Conservation (phyloP, 2,113 vertebrate species). For the Aegithalos caudatus region DNA sequence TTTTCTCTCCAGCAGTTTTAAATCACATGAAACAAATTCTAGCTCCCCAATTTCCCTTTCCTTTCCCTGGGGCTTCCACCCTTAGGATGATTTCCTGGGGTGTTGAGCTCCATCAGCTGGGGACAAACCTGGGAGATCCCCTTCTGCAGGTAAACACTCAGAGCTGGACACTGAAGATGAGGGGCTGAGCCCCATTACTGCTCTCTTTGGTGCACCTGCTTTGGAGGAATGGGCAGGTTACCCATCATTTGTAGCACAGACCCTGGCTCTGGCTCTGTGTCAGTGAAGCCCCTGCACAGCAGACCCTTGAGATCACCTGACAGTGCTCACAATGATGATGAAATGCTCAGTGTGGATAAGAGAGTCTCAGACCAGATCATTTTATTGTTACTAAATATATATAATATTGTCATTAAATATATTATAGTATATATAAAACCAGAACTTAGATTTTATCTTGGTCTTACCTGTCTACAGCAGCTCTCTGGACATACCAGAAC, state of each 20-base stretch:
- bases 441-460: neutral
- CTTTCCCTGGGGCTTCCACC: neutral
- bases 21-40: neutral
- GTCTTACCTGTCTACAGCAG: neutral
- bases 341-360: neutral
- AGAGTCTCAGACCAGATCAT: neutral
- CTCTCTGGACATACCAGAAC: neutral
- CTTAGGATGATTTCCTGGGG: neutral
- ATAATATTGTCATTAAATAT: neutral
- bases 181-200: neutral
- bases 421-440: neutral
- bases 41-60: neutral
- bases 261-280: rapidly evolving
- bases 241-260: neutral
- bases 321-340: neutral
- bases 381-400: neutral
- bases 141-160: neutral
- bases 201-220: neutral
- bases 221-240: neutral
- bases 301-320: neutral
- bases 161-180: neutral
- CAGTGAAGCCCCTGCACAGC: neutral
- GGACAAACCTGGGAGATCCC: neutral
- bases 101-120: neutral
- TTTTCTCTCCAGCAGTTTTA: neutral